Evolutionary conservation across 2,797 vertebrate genomes (phyloP).

Genomic region (Discoglossus pictus): DNA sequence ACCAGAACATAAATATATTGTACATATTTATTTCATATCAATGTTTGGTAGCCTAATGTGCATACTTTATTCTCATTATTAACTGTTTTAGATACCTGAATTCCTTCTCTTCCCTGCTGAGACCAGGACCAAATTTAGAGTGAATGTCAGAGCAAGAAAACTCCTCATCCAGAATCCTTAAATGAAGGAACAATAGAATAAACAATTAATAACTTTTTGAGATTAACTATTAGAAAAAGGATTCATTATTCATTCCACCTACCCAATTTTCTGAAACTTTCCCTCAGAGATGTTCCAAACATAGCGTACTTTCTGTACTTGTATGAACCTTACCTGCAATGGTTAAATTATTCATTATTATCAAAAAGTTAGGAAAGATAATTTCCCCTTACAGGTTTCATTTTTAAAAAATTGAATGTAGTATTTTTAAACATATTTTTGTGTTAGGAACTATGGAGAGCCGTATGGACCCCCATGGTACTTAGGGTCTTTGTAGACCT

Average conservation of each 20-base stretch:
- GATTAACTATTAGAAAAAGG: neutral
- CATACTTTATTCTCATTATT: too few species aligned
- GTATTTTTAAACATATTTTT: too few species aligned
- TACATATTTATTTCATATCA: too few species aligned
- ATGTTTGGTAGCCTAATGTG: too few species aligned
- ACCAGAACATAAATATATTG: too few species aligned
- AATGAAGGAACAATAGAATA: constrained; percentile 48
- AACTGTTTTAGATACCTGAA: too few species aligned
- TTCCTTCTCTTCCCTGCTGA: constrained; percentile 65
- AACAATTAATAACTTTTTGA: neutral
- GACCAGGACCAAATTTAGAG: constrained; percentile 68
- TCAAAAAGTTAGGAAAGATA: too few species aligned
- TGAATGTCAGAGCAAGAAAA: constrained; percentile 69
- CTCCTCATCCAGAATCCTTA: constrained; percentile 69
- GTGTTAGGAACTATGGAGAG: too few species aligned
- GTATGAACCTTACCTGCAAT: constrained; percentile 68
- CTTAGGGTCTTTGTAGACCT: too few species aligned
- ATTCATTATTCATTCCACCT: constrained; percentile 54
- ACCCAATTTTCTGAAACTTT: constrained; percentile 73
- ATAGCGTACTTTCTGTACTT: constrained; percentile 73
- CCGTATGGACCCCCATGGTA: too few species aligned
- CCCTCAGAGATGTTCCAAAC: constrained; percentile 68
- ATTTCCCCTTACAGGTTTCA: too few species aligned
- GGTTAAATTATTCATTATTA: neutral
- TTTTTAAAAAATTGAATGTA: too few species aligned